Base-by-base conservation (phyloP, 1,140 invertebrate genomes). In the Bradysia coprophila region DNA sequence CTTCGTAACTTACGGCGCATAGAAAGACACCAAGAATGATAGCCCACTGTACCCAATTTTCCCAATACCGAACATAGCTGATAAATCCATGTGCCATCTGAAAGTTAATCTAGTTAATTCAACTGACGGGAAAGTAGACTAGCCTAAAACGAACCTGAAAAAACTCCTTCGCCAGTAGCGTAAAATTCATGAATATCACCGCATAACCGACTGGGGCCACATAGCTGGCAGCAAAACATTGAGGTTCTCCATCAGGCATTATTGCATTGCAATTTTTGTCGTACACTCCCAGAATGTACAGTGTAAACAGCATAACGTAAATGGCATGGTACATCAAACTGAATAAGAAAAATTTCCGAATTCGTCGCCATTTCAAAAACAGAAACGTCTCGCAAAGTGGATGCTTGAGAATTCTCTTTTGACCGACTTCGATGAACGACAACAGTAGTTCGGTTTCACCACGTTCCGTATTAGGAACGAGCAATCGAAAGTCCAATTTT, bases 41-140 rank as follows among this genome's bases (percentile, higher is more conserved):
- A 8, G 76, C 61, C 70, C 79, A 77, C 51, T 87, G 81, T 18
- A 87, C 64, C 71, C 78, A 83, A 59, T 88, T 88, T 54, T 89
- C 84, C 78, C 80, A 83, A 44, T 80, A 72, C 46, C 71, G 72
- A 10, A 79, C 67, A 49, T 88, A 88, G 4, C 62, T 66, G n/a
- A 61, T 67, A 46, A 78, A 67, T 43, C 72, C 72, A 42, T 84
- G 76, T 3, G 69, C 64, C 46, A 80, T 61, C 53, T 80, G 73
- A 21, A 40, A 31, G 19, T n/a, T n/a, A 11, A 11, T 37, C 10
- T 37, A 11, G 6, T 37, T 37, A 15, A 37, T 11, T 8, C 8
- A 11, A 37, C 18, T 19, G 36, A 11, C 18, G 15, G 28, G n/a
- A 9, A n/a, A 31, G n/a, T 31, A n/a, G 28, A 9, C 8, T 31